phyloP scores from a whole-genome alignment of 1,140 invertebrate species.

The Periplaneta americana region DNA sequence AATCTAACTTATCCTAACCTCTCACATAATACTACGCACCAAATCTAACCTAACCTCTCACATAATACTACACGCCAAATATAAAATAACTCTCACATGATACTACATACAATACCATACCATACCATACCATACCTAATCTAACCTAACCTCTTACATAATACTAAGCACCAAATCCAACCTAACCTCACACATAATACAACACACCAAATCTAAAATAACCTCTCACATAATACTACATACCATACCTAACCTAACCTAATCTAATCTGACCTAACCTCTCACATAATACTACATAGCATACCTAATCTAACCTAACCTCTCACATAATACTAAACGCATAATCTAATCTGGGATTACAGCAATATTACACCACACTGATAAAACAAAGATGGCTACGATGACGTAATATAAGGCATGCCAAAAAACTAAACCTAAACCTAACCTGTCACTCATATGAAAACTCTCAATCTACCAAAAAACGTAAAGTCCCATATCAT shows the following conservation, averaged over 20 bases:
- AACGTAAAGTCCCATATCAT: neutral
- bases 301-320: constrained; percentile 13
- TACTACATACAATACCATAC: constrained; percentile 9
- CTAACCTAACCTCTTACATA: constrained; percentile 4
- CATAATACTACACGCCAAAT: too few relatives aligned
- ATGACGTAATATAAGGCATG: too few relatives aligned
- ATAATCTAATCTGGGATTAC: too few relatives aligned
- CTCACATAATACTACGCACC: too few relatives aligned
- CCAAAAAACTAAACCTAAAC: neutral
- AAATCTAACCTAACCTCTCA: constrained; percentile 12
- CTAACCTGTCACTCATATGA: constrained; percentile 1
- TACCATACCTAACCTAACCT: constrained; percentile 12
- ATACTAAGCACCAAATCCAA: constrained; percentile 7
- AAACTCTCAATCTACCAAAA: neutral
- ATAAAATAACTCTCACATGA: too few relatives aligned
- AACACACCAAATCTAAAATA: constrained; percentile 11
- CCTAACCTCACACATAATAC: constrained; percentile 9
- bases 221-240: constrained; percentile 9
- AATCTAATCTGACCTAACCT: constrained; percentile 13
- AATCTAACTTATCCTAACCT: too few relatives aligned
- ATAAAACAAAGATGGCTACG: too few relatives aligned
- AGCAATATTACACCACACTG: too few relatives aligned
- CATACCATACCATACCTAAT: too few relatives aligned
- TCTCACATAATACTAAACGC: neutral
- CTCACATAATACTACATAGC: too few relatives aligned